These are phyloP conservation scores for Rhinophrynus dorsalis DNA, from an alignment of 2,797 vertebrate species.

Conservation along the genomic window DNA sequence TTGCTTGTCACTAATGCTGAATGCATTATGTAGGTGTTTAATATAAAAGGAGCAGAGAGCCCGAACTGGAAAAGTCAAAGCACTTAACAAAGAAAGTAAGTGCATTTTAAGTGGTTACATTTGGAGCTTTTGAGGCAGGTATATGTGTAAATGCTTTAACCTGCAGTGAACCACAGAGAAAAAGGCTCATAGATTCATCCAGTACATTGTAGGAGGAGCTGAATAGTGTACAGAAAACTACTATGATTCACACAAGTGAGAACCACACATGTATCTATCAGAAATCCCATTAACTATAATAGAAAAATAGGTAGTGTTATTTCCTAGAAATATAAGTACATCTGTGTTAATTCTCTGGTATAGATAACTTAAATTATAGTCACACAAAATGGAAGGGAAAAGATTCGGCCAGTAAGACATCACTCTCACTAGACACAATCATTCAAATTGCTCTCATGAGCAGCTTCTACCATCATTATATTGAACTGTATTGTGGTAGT, in stretches of 20 bases:
- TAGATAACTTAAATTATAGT: too few relatives aligned
- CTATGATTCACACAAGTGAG: too few relatives aligned
- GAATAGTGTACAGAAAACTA: background rate
- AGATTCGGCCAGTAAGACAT: too few relatives aligned
- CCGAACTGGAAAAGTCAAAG: constrained; percentile 24
- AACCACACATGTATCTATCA: too few relatives aligned
- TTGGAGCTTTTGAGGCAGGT: constrained; percentile 1
- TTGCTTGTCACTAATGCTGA: background rate
- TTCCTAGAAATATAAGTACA: too few relatives aligned
- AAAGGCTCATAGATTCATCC: background rate
- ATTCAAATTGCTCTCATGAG: background rate
- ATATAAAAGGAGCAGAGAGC: constrained; percentile 4
- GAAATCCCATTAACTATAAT: too few relatives aligned
- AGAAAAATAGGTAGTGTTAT: too few relatives aligned
- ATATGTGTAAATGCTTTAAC: constrained; percentile 10
- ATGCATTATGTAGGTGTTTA: constrained; percentile 5
- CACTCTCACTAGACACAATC: too few relatives aligned
- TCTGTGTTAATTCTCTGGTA: too few relatives aligned
- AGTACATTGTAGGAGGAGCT: background rate
- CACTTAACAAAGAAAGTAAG: constrained; percentile 31
- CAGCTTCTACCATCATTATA: background rate
- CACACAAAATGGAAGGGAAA: too few relatives aligned
- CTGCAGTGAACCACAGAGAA: background rate
- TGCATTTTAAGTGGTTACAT: constrained; percentile 12
- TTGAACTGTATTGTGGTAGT: background rate